Base-by-base conservation (phyloP, 2,888 invertebrate genomes). In the Cyclophora punctaria region DNA sequence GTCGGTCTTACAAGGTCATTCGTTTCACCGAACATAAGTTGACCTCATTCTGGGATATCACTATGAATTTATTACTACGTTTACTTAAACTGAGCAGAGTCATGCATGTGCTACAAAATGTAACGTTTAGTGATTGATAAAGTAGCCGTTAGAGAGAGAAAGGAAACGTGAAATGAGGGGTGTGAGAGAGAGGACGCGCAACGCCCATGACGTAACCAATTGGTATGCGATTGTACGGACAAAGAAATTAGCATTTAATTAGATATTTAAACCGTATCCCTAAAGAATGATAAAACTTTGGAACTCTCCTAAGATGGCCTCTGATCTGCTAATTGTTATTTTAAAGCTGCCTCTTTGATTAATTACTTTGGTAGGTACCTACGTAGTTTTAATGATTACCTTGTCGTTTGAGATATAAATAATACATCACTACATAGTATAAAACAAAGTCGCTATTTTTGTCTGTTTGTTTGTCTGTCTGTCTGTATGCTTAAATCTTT, bases 181-280 rank as follows among this genome's bases (percentile, higher is more conserved):
- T 51, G 56, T 58, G 57, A 47, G 55, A 51, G 49, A 58, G 59
- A 56, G 62, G 56, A 57, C 59, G 62, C 3, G 71, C 70, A 74
- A 73, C 74, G 75, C 69, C 66, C 66, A 75, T 83, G 83, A 83
- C 78, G 83, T 82, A 81, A 83, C 73, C 72, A 73, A 78, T 76
- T 73, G 80, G 78, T 77, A 81, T 80, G 79, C 76, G 73, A 75
- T 75, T 69, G 73, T 73, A 68, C 68, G 70, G 71, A 75, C 74
- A 75, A 74, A 77, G 76, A 75, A 75, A 74, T 74, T 72, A 72
- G 64, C 64, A 66, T 65, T 53, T 63, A 66, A 71, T 64, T 64
- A 60, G 56, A 50, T 51, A 62, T 56, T 56, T 50, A 55, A 55
- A 53, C 51, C 44, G 54, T 56, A 57, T 55, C 53, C 33, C 33